Evolutionary conservation across 1,140 invertebrate species (phyloP).

Genomic region (Trichomalopsis sarcophagae): DNA sequence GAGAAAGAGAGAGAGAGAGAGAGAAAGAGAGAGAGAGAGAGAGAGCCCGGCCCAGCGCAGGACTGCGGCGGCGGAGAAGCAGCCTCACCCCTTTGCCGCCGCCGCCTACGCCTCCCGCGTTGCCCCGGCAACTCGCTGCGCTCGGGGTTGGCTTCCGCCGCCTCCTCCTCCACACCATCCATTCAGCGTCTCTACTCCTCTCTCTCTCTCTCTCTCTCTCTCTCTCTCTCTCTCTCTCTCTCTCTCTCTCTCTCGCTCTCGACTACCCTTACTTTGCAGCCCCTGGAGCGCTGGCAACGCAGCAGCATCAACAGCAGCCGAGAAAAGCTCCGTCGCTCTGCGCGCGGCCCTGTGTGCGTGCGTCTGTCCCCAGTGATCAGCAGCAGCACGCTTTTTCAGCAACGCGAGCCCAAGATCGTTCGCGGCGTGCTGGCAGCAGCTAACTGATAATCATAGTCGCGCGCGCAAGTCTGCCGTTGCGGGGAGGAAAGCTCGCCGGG

Average conservation of each 20-base stretch:
- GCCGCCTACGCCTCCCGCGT: conserved; percentile 72
- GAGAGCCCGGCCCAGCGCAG: conserved; percentile 13
- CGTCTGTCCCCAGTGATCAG: too few relatives aligned
- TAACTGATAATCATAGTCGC: too few relatives aligned
- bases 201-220: conserved; percentile 32
- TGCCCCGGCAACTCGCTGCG: conserved; percentile 70
- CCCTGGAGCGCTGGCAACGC: background rate
- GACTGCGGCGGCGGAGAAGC: conserved; percentile 45
- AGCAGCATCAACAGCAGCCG: background rate
- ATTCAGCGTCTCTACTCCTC: conserved; percentile 41
- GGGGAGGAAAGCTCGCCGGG: too few relatives aligned
- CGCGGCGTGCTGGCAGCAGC: too few relatives aligned
- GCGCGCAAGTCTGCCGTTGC: too few relatives aligned
- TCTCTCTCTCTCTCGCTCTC: background rate
- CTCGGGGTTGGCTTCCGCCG: conserved; percentile 72
- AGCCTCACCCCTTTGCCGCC: conserved; percentile 56
- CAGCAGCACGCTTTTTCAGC: too few relatives aligned
- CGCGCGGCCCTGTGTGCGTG: too few relatives aligned
- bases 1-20: background rate
- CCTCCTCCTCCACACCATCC: conserved; percentile 58
- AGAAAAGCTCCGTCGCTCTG: background rate
- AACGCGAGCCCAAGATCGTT: too few relatives aligned
- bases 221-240: background rate
- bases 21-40: background rate
- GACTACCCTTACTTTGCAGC: background rate